These are phyloP conservation scores for Cynocephalus volans DNA, from an alignment of 2,113 vertebrate genomes.

Conservation along the genomic window DNA sequence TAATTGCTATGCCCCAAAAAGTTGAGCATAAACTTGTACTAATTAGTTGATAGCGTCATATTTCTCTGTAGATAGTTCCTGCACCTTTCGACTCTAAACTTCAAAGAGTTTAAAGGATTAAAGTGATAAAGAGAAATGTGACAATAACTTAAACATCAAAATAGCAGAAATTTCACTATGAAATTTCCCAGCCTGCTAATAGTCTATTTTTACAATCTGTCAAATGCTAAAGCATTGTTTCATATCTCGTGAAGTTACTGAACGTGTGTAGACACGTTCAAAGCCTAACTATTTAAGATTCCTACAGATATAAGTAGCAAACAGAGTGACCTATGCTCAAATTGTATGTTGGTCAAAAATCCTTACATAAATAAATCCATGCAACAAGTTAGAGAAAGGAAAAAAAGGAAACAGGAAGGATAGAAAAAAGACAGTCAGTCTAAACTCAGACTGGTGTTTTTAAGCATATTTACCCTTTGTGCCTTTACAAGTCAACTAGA, in stretches of 20 bases:
- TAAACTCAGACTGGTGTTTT: not conserved
- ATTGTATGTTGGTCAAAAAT: constrained; percentile 60
- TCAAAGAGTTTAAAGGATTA: constrained; percentile 57
- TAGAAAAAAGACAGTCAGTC: not conserved
- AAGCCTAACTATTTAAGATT: constrained; percentile 79
- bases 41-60: constrained; percentile 37
- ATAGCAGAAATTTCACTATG: constrained; percentile 47
- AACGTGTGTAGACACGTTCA: constrained; percentile 80
- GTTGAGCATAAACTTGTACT: constrained; percentile 66
- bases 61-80: constrained; percentile 44
- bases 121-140: constrained; percentile 57
- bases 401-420: not conserved
- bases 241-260: constrained; percentile 44
- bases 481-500: constrained; percentile 17
- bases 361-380: constrained; percentile 61
- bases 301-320: constrained; percentile 65
- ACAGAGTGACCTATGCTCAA: constrained; percentile 63
- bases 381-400: constrained; percentile 82
- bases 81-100: constrained; percentile 20
- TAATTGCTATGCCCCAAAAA: constrained; percentile 12
- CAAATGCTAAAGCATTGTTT: constrained; percentile 47
- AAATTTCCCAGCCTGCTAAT: constrained; percentile 38
- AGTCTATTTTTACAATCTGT: constrained; percentile 65
- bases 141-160: constrained; percentile 59
- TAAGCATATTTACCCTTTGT: not conserved